phyloP scores from a whole-genome alignment of 2,113 vertebrate genomes.

The Lanius ludovicianus region DNA sequence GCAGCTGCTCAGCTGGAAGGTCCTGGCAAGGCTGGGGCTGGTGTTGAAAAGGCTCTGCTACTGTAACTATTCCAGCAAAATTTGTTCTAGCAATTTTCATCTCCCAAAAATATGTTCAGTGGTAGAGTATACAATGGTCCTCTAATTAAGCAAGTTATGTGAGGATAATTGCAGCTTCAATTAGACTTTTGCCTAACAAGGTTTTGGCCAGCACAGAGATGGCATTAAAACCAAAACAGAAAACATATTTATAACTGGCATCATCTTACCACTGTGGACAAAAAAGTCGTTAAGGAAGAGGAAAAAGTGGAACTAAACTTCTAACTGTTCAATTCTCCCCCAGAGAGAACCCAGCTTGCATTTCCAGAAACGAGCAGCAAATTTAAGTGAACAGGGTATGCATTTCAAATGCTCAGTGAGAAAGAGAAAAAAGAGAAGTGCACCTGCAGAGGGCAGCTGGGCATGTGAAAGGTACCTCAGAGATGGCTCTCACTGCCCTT shows the following conservation, averaged over 20 bases:
- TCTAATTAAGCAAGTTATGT: constrained; percentile 43
- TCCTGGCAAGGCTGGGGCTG: not conserved
- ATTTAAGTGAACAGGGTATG: not conserved
- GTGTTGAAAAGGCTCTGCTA: not conserved
- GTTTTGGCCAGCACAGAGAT: constrained; percentile 18
- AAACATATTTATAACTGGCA: constrained; percentile 14
- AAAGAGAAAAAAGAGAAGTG: not conserved
- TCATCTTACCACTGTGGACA: not conserved
- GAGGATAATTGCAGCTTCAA: constrained; percentile 38
- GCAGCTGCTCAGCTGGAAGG: not conserved
- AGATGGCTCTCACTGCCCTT: not conserved
- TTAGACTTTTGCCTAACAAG: constrained; percentile 30
- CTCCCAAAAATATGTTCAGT: constrained; percentile 12
- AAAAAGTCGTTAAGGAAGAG: not conserved
- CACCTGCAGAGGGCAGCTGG: not conserved
- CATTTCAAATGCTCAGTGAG: not conserved
- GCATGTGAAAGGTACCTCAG: not conserved
- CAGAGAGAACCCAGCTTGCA: not conserved
- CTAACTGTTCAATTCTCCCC: not conserved
- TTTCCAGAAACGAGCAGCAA: not conserved
- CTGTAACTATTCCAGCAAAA: constrained; percentile 13
- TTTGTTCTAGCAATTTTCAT: constrained; percentile 28
- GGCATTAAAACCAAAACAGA: constrained; percentile 4
- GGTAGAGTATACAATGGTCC: constrained; percentile 18
- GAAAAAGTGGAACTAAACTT: not conserved